These are phyloP conservation scores for Drosophila sp. DNA, from an alignment of 1,140 invertebrate species.

Conservation along the genomic window DNA sequence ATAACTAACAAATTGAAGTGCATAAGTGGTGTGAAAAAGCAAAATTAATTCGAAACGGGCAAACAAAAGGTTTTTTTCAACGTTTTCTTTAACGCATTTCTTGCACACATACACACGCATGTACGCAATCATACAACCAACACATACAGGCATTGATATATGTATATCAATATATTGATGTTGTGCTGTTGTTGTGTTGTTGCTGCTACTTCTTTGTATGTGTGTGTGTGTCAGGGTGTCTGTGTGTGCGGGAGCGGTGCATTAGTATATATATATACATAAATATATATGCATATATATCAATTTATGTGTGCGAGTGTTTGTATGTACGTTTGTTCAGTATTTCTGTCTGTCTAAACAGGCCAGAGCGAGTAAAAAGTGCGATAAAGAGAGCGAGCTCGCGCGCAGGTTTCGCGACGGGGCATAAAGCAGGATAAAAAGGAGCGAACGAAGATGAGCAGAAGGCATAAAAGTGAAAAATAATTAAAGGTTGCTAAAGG, in stretches of 20 bases:
- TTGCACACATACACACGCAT: conserved; percentile 53
- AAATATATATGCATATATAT: conserved; percentile 17
- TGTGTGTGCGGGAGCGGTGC: conserved; percentile 51
- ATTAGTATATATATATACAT: conserved; percentile 40
- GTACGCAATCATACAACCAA: conserved; percentile 45
- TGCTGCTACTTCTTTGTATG: conserved; percentile 49
- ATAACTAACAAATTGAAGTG: conserved; percentile 54
- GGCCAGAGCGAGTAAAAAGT: conserved; percentile 43
- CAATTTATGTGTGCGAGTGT: conserved; percentile 9
- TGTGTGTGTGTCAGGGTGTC: conserved; percentile 32
- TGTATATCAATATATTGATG: conserved; percentile 73
- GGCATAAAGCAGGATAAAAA: conserved; percentile 66
- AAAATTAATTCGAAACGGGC: conserved; percentile 53
- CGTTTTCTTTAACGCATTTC: conserved; percentile 74
- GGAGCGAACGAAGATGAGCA: conserved; percentile 69
- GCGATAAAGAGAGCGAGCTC: conserved; percentile 50
- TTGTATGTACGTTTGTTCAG: conserved; percentile 35
- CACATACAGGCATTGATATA: conserved; percentile 67
- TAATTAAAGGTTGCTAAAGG: conserved; percentile 72
- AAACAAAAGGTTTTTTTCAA: conserved; percentile 68
- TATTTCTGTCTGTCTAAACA: conserved; percentile 50
- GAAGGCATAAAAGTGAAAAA: conserved; percentile 73
- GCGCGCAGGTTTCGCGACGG: conserved; percentile 57
- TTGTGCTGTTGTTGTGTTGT: conserved; percentile 70
- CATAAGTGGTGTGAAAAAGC: conserved; percentile 44